A percentile compares a stretch with the other conserved stretches of the same genome.
Conservation (phyloP, 2,888 invertebrate species). For the Meliscaeva auricollis region DNA sequence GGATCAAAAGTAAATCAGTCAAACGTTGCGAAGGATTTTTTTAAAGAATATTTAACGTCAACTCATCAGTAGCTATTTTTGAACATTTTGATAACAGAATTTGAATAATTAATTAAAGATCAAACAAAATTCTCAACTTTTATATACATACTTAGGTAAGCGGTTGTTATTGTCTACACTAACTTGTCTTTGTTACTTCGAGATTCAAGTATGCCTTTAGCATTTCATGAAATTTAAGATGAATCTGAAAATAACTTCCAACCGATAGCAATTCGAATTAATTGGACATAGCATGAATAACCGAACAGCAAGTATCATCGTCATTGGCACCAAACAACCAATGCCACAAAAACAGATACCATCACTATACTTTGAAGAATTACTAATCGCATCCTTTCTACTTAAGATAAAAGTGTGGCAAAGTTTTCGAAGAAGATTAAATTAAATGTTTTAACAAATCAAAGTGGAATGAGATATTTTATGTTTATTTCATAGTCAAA, state of each 20-base stretch:
- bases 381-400: constrained; percentile 29
- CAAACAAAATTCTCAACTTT: neutral
- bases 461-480: constrained; percentile 41
- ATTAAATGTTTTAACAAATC: constrained; percentile 74
- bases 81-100: neutral
- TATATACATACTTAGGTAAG: too few species aligned
- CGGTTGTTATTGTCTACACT: too few species aligned
- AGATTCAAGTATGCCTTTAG: neutral
- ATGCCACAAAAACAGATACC: neutral
- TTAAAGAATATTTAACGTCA: too few species aligned
- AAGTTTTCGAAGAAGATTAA: constrained; percentile 67
- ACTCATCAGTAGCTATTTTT: too few species aligned
- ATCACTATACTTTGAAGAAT: constrained; percentile 5
- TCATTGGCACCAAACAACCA: neutral
- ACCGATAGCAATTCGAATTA: constrained; percentile 57
- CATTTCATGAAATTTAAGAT: neutral
- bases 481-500: neutral
- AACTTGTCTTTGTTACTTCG: too few species aligned
- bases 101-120: constrained; percentile 14
- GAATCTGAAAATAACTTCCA: constrained; percentile 33
- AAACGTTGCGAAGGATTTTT: too few species aligned
- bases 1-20: too few species aligned
- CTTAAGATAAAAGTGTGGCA: constrained; percentile 19
- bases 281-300: constrained; percentile 53
- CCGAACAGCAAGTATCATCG: constrained; percentile 41